Conservation (phyloP, 2,888 invertebrate species). For the Coenonympha glycerion region DNA sequence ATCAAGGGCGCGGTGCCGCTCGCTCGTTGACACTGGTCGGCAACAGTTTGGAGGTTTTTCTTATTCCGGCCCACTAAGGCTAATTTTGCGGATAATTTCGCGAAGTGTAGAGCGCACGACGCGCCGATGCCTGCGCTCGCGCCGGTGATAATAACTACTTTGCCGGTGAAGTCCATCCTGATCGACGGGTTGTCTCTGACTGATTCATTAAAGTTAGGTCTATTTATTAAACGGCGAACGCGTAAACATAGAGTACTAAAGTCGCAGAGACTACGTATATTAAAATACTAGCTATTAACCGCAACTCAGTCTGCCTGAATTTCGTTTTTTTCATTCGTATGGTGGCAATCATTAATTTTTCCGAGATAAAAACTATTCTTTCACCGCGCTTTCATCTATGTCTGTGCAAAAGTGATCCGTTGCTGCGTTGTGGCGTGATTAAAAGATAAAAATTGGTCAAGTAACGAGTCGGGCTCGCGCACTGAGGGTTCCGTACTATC, state of each 20-base stretch:
- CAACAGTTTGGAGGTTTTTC: conserved; percentile 45
- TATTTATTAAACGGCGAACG: conserved; percentile 14
- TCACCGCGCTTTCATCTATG: too few species aligned
- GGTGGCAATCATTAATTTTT: too few species aligned
- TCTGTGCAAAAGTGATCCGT: too few species aligned
- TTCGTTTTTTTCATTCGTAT: too few species aligned
- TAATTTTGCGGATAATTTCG: conserved; percentile 46
- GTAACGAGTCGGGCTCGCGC: too few species aligned
- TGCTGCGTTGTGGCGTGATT: too few species aligned
- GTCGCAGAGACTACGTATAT: too few species aligned
- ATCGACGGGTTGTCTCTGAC: conserved; percentile 33
- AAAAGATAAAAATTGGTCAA: too few species aligned
- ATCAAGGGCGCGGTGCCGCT: conserved; percentile 43
- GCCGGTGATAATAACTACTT: conserved; percentile 61
- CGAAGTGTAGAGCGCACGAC: conserved; percentile 49
- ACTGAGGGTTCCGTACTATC: too few species aligned
- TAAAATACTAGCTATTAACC: too few species aligned
- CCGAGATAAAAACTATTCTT: too few species aligned
- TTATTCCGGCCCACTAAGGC: conserved; percentile 50
- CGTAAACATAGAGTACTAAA: conserved; percentile 15
- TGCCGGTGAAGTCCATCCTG: conserved; percentile 52
- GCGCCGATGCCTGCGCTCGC: conserved; percentile 64
- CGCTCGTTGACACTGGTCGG: conserved; percentile 42
- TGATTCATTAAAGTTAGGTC: conserved; percentile 23
- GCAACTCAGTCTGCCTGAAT: too few species aligned